Evolutionary conservation across 2,113 vertebrate species (phyloP), one percentile per base, ranked within the genome.

Genomic region (Leucoraja erinaceus): DNA sequence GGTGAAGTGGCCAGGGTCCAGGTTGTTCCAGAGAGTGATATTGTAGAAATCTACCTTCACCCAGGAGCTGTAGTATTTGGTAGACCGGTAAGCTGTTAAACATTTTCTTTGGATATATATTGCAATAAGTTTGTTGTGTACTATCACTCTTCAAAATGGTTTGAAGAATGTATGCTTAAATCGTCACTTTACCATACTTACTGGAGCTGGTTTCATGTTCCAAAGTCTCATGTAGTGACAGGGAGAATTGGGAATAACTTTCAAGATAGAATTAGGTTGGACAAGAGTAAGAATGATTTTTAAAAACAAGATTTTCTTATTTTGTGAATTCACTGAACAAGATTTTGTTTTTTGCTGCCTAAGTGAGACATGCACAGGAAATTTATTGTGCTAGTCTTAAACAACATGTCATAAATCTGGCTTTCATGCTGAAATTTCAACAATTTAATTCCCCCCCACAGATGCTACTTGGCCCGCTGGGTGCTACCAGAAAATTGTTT

Each of bases 1-100:
- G 99, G 99, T 4, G 99, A 99, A 95, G 98, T 99, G 93, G 97
- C 98, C 33, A 97, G 97, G 0, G 97, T 99, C 0, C 97, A 98
- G 93, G 98, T 99, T 93, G 97, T 98, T 7, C 98, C 98, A 0
- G 99, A 99, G 95, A 98, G 97, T 0, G 98, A 99, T 86, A 96
- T 98, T 0, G 99, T 99, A 68, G 97, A 99, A 93, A 97, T 99
- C 83, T 97, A 97, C 92, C 96, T 99, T 94, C 97, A 99, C 81
- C 97, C 98, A 0, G 98, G 98, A 38, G 98, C 98, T 0, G 97
- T 98, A 59, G 97, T 99, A 5, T 98, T 98, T 0, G 98, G 98
- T 9, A 96, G 97, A 93, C 97, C 97, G 28, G 99, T 99, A 95
- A 94, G 98, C 94, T 63, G 56, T 70, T 75, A 38, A 20, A 5